Evolutionary conservation across 2,797 vertebrate genomes (phyloP).

Genomic region (Benthosema pterotum): DNA sequence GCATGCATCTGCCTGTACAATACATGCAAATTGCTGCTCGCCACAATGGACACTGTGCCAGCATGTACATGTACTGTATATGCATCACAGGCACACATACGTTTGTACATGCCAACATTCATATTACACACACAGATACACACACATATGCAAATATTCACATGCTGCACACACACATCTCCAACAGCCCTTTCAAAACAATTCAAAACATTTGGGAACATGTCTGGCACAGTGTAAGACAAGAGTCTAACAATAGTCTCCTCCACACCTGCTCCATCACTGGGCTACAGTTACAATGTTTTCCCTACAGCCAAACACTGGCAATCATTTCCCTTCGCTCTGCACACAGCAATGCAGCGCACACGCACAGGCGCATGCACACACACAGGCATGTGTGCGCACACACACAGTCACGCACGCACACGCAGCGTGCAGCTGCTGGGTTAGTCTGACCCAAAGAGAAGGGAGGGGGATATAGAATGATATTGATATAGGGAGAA

Average conservation of each 20-base stretch:
- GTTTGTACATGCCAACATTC: background rate
- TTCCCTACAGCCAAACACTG: constrained; percentile 45
- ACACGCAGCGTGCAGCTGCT: constrained; percentile 9
- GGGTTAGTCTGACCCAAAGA: constrained; percentile 14
- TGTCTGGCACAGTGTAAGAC: constrained; percentile 41
- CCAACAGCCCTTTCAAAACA: constrained; percentile 49
- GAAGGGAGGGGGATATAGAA: constrained; percentile 12
- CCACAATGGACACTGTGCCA: background rate
- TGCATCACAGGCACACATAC: background rate
- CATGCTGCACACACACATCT: constrained; percentile 3
- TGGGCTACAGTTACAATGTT: constrained; percentile 24
- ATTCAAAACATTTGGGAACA: constrained; percentile 55
- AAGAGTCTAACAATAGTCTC: constrained; percentile 49
- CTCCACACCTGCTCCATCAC: constrained; percentile 58
- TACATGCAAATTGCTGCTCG: background rate
- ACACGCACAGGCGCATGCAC: background rate
- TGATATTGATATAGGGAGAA: background rate
- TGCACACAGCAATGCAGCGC: background rate
- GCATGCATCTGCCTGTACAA: constrained; percentile 10
- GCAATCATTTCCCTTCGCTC: constrained; percentile 27
- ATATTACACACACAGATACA: constrained; percentile 6
- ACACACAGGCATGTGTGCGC: too few species aligned
- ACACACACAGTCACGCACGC: too few species aligned
- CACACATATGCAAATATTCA: background rate
- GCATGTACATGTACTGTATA: background rate